A percentile compares a stretch with the other conserved stretches of the same genome.
phyloP scores from a whole-genome alignment of 2,797 vertebrate species.

The Mico argentatus region DNA sequence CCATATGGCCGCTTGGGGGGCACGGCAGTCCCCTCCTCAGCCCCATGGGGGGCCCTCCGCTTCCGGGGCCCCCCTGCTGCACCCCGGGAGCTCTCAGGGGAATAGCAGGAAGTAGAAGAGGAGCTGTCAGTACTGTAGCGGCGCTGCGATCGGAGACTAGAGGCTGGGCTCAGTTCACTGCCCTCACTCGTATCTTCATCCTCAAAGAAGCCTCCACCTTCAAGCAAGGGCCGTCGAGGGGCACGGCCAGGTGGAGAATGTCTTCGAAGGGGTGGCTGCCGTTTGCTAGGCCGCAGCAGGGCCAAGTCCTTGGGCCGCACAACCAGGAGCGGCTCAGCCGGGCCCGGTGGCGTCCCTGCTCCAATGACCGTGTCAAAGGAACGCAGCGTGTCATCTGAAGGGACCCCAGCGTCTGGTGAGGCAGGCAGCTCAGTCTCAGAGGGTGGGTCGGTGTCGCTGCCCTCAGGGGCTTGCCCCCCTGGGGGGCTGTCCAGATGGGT shows the following conservation, averaged over 20 bases:
- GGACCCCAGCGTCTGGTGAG: constrained; percentile 75
- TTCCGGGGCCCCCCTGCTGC: constrained; percentile 81
- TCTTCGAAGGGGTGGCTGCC: constrained; percentile 88
- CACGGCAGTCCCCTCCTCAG: constrained; percentile 82
- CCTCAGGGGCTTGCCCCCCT: constrained; percentile 73
- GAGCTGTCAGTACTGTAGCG: constrained; percentile 91
- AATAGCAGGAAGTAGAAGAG: constrained; percentile 94
- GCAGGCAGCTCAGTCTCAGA: constrained; percentile 76
- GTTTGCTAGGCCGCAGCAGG: constrained; percentile 88
- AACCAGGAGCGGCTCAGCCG: constrained; percentile 88
- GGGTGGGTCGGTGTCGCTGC: constrained; percentile 69
- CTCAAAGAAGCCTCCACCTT: constrained; percentile 91
- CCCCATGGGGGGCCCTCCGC: constrained; percentile 75
- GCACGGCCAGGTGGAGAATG: constrained; percentile 88
- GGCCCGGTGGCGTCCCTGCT: constrained; percentile 68
- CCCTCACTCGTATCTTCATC: constrained; percentile 89
- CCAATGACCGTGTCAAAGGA: constrained; percentile 80
- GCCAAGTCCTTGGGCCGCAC: constrained; percentile 94
- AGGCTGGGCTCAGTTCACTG: constrained; percentile 92
- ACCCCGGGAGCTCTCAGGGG: constrained; percentile 88
- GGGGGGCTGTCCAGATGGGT: constrained; percentile 93
- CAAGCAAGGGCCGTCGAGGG: constrained; percentile 88
- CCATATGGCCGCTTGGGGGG: constrained; percentile 87
- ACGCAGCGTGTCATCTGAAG: constrained; percentile 74
- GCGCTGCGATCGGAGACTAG: constrained; percentile 91